These are phyloP conservation scores for Chelon labrosus DNA, from an alignment of 2,797 vertebrate genomes.

Conservation along the genomic window DNA sequence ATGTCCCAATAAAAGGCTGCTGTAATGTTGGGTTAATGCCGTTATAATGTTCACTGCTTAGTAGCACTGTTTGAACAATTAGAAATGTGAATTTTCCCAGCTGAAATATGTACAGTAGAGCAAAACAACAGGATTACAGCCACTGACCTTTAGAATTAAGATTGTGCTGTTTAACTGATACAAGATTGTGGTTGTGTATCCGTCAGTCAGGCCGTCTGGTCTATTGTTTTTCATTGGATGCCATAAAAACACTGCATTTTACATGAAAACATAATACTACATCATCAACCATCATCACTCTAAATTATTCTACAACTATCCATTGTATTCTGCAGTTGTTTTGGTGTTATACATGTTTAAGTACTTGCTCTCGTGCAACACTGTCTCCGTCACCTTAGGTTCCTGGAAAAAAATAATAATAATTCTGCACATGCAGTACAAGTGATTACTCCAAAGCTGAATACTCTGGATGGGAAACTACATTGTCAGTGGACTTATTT, in stretches of 20 bases:
- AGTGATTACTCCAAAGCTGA: neutral
- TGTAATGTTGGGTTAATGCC: conserved; percentile 46
- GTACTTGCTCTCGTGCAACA: neutral
- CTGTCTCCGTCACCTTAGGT: neutral
- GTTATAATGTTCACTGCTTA: conserved; percentile 34
- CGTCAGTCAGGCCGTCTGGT: neutral
- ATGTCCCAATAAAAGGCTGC: conserved; percentile 54
- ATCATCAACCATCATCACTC: neutral
- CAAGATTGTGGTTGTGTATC: neutral
- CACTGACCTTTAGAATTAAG: neutral
- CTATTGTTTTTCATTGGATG: neutral
- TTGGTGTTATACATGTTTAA: neutral
- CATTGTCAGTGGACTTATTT: neutral
- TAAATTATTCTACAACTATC: too few relatives aligned
- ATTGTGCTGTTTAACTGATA: neutral
- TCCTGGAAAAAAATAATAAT: neutral
- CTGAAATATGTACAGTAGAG: conserved; percentile 5
- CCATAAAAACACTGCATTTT: neutral
- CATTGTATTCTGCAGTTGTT: neutral
- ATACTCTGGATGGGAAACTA: neutral
- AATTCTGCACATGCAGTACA: neutral
- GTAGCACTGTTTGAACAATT: conserved; percentile 24
- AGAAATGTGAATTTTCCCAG: neutral
- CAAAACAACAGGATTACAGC: neutral
- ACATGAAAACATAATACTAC: neutral